Evolutionary conservation across 30 jellyfish, hydroid and myxozoan species (phyloP), one percentile per base, ranked within the genome.

Genomic region (Catostylus mosaicus): DNA sequence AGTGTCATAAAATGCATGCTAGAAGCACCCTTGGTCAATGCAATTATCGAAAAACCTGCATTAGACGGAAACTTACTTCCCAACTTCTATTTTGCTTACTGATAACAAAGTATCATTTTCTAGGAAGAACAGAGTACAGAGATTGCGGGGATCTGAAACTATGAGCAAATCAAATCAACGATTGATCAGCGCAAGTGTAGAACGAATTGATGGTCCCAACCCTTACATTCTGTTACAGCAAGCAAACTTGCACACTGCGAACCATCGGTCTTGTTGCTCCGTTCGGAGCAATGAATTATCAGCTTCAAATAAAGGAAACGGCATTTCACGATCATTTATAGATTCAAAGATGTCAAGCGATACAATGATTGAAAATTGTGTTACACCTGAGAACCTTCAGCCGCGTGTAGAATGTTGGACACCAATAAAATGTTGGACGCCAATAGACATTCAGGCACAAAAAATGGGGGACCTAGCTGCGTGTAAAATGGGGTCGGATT

Each of bases 401-500:
- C 14, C 14, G 6, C 63, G 19, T 24, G 19, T 16, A 37, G 38
- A 59, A 26, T 16, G 4, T 3, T 59, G 71, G 71, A 7, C 71
- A 1, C 37, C 40, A 1, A 27, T 59, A 16, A 59, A 59, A 59
- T 59, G 71, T 18, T 59, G 71, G 71, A 59, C 71, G 37, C 71
- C 71, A 16, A 26, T 2, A 5, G 71, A 59, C 2, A 18, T 4
- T 7, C 12, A 27, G 71, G 71, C 37, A 12, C 71, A 26, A 59
- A 20, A 7, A 59, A 59, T 6, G n/a, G 11, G 71, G n/a, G 40
- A 36, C n/a, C 38, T 22, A 1, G 38, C 1, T 37, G 26, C 11
- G 36, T 24, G 11, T n/a, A 18, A 23, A 12, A 23, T 59, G 40
- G 38, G 38, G 24, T 6, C 19, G 2, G 63, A 50, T 6, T 3